Evolutionary conservation across 2,113 vertebrate genomes (phyloP).

Genomic region (Microcebus ravelobensis): DNA sequence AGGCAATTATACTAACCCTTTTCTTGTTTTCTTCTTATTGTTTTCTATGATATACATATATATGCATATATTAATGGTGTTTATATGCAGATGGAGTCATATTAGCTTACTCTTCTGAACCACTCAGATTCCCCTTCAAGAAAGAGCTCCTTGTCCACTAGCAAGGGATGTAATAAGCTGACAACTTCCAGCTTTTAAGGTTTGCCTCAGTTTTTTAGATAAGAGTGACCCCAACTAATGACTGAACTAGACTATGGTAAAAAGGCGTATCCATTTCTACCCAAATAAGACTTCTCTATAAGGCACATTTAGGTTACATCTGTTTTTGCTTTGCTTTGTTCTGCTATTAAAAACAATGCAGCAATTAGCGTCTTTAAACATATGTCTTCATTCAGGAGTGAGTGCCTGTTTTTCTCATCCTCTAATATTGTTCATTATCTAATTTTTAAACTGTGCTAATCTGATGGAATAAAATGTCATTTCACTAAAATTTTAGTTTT

Average conservation of each 20-base stretch:
- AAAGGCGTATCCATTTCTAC: not conserved
- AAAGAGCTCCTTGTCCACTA: not conserved
- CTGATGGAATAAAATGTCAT: not conserved
- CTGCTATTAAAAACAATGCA: not conserved
- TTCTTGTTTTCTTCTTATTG: not conserved
- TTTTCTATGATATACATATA: not conserved
- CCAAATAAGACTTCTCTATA: not conserved
- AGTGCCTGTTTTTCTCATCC: not conserved
- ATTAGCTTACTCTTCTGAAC: not conserved
- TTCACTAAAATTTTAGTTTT: conserved; percentile 17
- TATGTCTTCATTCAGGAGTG: not conserved
- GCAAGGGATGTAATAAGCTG: not conserved
- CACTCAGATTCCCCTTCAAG: not conserved
- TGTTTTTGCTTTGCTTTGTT: not conserved
- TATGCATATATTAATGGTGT: not conserved
- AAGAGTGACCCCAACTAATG: not conserved
- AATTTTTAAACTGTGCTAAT: not conserved
- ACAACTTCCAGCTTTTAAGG: not conserved
- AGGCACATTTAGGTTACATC: not conserved
- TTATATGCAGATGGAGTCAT: not conserved
- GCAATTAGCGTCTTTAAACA: not conserved
- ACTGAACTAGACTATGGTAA: not conserved
- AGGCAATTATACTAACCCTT: not conserved
- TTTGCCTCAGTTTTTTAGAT: not conserved
- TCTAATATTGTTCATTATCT: not conserved